Base-by-base conservation (phyloP, 2,113 vertebrate genomes). In the Orthonyx spaldingii region DNA sequence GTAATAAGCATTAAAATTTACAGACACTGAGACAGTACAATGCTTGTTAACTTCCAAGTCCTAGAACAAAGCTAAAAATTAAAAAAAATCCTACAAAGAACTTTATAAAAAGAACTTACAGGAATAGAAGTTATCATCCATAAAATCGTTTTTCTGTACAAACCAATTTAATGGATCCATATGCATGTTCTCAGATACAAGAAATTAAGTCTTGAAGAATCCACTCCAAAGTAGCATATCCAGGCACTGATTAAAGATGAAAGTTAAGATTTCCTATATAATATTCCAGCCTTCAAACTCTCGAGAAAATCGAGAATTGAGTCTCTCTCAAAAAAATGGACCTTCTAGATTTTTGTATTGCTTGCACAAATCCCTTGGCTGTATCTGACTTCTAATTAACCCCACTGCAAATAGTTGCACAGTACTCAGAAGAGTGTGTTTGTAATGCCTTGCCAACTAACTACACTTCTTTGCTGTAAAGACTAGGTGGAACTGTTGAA, bases 311-410 rank as follows among this genome's bases (percentile, higher is more conserved):
- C 79, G 14, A 66, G 42, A 6, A 52, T 3, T 87, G 42, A 91
- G 63, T 19, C 11, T 50, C 11, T 65, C 53, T 26, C 35, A 32
- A 32, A 61, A 72, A 55, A 59, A 23, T 10, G 50, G 47, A 46
- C 13, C 18, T 37, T 83, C 57, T 52, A 32, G 33, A 20, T 91
- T 83, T 82, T 87, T 37, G 28, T 44, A 5, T 21, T 18, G 33
- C n/a, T 23, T 0, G 0, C 41, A 77, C 41, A 56, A 61, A 56
- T 39, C n/a, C 17, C 18, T 7, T 17, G 47, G 17, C 28, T 35
- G 7, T 28, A 35, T 28, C 26, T 9, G 19, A 69, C 28, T 55
- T 63, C 37, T 57, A 30, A 52, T 41, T 19, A 89, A 26, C 37
- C 13, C 42, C 86, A 63, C 27, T 26, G 23, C 14, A 59, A 86